Evolutionary conservation across 2,888 invertebrate species (phyloP).

Genomic region (Caenorhabditis auriculariae): DNA sequence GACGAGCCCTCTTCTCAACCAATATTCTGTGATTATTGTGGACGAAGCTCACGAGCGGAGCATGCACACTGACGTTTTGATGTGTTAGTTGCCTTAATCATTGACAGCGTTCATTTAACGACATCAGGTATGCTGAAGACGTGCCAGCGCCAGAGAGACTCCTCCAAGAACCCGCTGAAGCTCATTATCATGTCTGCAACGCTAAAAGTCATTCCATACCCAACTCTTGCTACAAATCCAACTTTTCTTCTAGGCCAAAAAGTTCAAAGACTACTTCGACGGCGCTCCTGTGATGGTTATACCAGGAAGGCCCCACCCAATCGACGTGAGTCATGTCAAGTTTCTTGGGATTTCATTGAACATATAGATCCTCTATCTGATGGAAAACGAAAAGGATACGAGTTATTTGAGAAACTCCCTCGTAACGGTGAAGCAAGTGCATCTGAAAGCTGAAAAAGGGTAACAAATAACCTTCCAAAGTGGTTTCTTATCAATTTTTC

Average conservation of each 20-base stretch:
- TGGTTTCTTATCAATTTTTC: no score
- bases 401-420: slow-evolving; percentile 66
- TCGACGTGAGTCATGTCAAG: slow-evolving; percentile 64
- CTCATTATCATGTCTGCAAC: slow-evolving; percentile 92
- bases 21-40: slow-evolving; percentile 69
- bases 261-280: slow-evolving; percentile 85
- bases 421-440: slow-evolving; percentile 66
- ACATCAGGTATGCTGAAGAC: slow-evolving; percentile 34
- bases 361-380: slow-evolving; percentile 46
- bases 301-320: slow-evolving; percentile 82
- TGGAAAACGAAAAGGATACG: slow-evolving; percentile 16
- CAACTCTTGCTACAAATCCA: background rate
- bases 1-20: slow-evolving; percentile 64
- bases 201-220: slow-evolving; percentile 71
- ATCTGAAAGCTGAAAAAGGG: slow-evolving; percentile 64
- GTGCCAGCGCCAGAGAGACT: slow-evolving; percentile 38
- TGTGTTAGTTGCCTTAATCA: slow-evolving; percentile 19
- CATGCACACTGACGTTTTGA: slow-evolving; percentile 77
- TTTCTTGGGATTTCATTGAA: background rate
- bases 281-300: slow-evolving; percentile 83
- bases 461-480: no score
- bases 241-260: slow-evolving; percentile 71
- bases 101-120: background rate
- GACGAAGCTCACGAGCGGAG: slow-evolving; percentile 83
- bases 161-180: slow-evolving; percentile 64